Evolutionary conservation across 2,113 vertebrate species (phyloP).

Genomic region (Porphyrio hochstetteri): DNA sequence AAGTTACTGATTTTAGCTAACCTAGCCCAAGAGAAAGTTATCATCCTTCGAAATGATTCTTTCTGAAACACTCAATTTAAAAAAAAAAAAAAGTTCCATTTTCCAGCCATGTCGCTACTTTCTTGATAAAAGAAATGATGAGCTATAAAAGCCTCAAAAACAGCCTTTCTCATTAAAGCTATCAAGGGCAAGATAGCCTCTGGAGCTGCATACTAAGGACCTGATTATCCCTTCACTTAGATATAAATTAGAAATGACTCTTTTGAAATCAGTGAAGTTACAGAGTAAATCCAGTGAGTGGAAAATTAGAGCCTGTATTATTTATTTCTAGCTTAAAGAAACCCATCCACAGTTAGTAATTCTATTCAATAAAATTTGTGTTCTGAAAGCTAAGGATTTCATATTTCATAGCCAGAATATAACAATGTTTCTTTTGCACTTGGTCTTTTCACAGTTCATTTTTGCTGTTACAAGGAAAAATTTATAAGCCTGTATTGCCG

Average conservation of each 20-base stretch:
- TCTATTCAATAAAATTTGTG: constrained; percentile 64
- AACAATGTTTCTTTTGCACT: constrained; percentile 73
- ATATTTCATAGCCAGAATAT: constrained; percentile 67
- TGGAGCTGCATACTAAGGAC: constrained; percentile 36
- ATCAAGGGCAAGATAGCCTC: not conserved
- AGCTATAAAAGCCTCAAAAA: constrained; percentile 35
- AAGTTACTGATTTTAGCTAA: not conserved
- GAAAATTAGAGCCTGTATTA: constrained; percentile 35
- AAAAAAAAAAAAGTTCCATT: not conserved
- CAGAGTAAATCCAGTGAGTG: constrained; percentile 8
- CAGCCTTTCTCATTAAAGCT: constrained; percentile 22
- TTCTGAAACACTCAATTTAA: constrained; percentile 10
- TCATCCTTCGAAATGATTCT: not conserved
- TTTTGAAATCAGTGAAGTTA: constrained; percentile 10
- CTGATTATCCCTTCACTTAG: constrained; percentile 35
- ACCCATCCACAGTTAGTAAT: constrained; percentile 65
- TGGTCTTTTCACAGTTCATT: constrained; percentile 87
- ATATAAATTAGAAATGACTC: constrained; percentile 7
- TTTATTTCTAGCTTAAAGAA: constrained; percentile 74
- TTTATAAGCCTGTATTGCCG: constrained; percentile 97
- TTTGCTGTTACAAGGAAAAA: constrained; percentile 94
- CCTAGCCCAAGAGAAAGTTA: not conserved
- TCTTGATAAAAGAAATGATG: constrained; percentile 35
- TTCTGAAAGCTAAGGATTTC: constrained; percentile 72
- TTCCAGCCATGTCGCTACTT: not conserved